Conservation (phyloP, 2,113 vertebrate species). For the Numenius arquata region DNA sequence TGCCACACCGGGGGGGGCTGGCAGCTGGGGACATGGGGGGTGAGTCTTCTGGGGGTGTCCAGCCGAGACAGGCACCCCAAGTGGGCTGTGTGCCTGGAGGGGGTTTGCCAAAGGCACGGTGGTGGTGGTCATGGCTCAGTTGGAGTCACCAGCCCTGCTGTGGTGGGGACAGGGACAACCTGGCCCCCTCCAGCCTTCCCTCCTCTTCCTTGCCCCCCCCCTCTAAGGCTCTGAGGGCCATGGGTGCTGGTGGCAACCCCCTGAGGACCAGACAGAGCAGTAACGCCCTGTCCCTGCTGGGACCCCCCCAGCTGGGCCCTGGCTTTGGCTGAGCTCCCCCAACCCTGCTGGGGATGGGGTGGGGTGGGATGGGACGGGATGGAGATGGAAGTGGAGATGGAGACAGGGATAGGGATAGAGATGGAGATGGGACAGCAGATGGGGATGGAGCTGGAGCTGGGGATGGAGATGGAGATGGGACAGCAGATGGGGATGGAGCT, state of each 20-base stretch:
- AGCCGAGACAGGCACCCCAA: not conserved
- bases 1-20: rapidly evolving
- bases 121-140: not conserved
- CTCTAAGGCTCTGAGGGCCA: not conserved
- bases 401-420: not conserved
- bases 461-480: not conserved
- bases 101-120: not conserved
- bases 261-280: not conserved
- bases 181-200: not conserved
- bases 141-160: not conserved
- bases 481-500: not conserved
- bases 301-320: not conserved
- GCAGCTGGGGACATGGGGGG: not conserved
- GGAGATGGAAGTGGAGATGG: not conserved
- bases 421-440: no score
- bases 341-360: not conserved
- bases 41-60: no score
- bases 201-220: not conserved
- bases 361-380: not conserved
- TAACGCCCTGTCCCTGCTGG: not conserved
- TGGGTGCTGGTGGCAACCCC: not conserved
- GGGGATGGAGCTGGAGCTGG: not conserved
- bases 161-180: not conserved
- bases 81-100: not conserved
- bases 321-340: not conserved